These are phyloP conservation scores for Talpa occidentalis DNA, from an alignment of 2,113 vertebrate species.

Conservation along the genomic window DNA sequence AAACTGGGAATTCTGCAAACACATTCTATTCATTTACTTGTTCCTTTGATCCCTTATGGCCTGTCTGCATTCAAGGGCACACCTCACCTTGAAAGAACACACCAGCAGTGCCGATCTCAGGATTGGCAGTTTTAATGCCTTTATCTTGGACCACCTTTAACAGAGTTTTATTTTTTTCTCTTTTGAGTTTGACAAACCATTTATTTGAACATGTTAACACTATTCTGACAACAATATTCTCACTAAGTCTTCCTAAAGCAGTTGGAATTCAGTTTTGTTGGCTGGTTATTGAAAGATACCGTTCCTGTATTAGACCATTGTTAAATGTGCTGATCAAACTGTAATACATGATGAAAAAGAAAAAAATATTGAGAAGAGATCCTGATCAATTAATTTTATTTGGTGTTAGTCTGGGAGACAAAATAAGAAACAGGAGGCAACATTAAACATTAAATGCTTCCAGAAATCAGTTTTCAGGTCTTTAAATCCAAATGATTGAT, in stretches of 20 bases:
- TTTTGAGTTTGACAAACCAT: background rate
- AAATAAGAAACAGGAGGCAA: background rate
- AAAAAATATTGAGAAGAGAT: background rate
- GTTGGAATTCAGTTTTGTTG: background rate
- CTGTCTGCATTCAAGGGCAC: background rate
- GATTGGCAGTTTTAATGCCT: background rate
- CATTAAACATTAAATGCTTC: background rate
- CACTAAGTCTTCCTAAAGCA: background rate
- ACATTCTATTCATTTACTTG: slow-evolving; percentile 41
- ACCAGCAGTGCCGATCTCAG: background rate
- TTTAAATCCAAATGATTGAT: slow-evolving; percentile 30
- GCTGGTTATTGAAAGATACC: background rate
- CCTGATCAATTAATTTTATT: slow-evolving; percentile 10
- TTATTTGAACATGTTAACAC: background rate
- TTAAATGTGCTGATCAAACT: slow-evolving; percentile 3
- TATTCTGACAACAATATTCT: background rate
- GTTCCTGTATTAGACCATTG: background rate
- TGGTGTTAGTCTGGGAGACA: background rate
- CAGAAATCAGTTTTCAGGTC: background rate
- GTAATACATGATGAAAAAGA: background rate
- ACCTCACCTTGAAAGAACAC: slow-evolving; percentile 38
- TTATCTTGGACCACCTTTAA: background rate
- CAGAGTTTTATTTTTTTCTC: background rate
- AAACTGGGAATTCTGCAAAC: background rate
- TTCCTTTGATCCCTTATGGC: background rate